Evolutionary conservation across 2,797 vertebrate species (phyloP), one percentile per base, ranked within the genome.

Genomic region (Lithobates pipiens): DNA sequence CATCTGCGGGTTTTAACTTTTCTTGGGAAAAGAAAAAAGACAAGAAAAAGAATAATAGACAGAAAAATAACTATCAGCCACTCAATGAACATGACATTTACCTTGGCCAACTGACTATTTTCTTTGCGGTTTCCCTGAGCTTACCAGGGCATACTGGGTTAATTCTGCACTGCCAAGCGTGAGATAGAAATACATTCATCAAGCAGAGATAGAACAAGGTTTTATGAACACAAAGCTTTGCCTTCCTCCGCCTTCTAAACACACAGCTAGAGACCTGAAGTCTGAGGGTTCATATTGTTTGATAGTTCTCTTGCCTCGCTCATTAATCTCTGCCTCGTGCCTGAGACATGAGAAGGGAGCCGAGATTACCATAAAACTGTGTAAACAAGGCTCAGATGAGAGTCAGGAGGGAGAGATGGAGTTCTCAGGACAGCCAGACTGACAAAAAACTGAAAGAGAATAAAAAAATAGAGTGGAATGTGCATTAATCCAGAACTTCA

Each of bases 311-410:
- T 2, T 73, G 71, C 76, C 76, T 84, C 65, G 50, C 81, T 87
- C 86, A 87, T 87, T 87, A 87, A 87, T 87, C 86, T 87, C 81
- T 87, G 81, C 81, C 86, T 83, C 81, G 86, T 87, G 86, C 46
- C 86, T 79, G 81, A 87, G 86, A 87, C 86, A 84, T 84, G 76
- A 84, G 81, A 78, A 80, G 81, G 81, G 86, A 87, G 86, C 34
- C 21, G 46, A 76, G 86, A 87, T 87, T 87, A 87, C 83, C 61
- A 71, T 83, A 75, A 80, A 80, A 87, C 86, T 84, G 86, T 83
- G 65, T 87, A 87, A 87, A 87, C 86, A 87, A 70, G 36, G 57
- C 61, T 42, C 42, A 83, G 74, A 83, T 34, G 70, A 83, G 82
- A 78, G 69, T 67, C 29, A 67, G 65, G 75, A 34, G 46, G 68